Conservation (phyloP, 2,888 invertebrate genomes). For the Synanthedon tipuliformis region DNA sequence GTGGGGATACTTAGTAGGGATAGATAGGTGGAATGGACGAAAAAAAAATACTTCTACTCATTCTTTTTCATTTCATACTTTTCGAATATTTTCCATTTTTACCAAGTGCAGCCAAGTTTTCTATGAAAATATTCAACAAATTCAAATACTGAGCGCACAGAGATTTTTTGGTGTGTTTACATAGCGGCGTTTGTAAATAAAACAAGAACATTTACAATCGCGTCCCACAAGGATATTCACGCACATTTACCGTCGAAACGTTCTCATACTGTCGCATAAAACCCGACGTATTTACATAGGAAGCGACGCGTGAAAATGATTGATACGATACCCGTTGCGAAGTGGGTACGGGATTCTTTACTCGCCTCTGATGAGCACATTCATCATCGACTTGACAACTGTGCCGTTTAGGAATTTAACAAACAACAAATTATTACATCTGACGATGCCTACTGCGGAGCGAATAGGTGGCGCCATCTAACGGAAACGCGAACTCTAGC, state of each 20-base stretch:
- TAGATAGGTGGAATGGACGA: too few relatives aligned
- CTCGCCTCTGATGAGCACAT: constrained; percentile 38
- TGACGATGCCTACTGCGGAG: neutral
- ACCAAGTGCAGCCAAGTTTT: too few relatives aligned
- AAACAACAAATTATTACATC: constrained; percentile 14
- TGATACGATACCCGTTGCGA: constrained; percentile 40
- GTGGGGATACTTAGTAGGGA: too few relatives aligned
- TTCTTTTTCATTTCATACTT: too few relatives aligned
- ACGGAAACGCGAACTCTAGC: neutral
- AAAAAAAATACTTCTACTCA: too few relatives aligned
- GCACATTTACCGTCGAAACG: constrained; percentile 16
- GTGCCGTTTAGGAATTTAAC: constrained; percentile 35
- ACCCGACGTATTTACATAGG: constrained; percentile 42
- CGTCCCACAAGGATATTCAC: constrained; percentile 1
- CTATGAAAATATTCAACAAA: neutral
- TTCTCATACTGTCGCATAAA: constrained; percentile 28
- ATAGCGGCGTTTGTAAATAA: neutral
- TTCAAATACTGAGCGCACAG: neutral
- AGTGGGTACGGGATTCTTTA: constrained; percentile 20
- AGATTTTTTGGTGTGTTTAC: neutral
- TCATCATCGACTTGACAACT: constrained; percentile 45
- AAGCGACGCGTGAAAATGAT: constrained; percentile 50
- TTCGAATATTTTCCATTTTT: too few relatives aligned
- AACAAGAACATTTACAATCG: constrained; percentile 1
- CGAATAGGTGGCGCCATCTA: too few relatives aligned